Evolutionary conservation across 2,888 invertebrate genomes (phyloP).

Genomic region (Ypsolopha sequella): DNA sequence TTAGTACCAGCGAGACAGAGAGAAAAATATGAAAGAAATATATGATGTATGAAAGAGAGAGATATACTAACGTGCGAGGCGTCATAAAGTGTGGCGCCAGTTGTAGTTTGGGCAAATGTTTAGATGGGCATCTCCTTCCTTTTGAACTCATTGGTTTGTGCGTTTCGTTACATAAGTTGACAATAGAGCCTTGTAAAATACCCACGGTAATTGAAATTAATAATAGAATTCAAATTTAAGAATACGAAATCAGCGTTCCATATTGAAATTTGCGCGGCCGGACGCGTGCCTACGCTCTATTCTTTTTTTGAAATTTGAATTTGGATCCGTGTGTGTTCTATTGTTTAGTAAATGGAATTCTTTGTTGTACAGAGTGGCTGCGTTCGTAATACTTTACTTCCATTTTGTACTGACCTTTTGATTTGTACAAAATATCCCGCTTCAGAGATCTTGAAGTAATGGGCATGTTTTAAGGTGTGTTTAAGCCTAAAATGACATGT

Average conservation of each 20-base stretch:
- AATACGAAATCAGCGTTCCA: conserved; percentile 55
- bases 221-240: conserved; percentile 61
- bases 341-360: conserved; percentile 62
- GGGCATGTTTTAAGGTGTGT: background rate
- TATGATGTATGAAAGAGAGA: too few relatives aligned
- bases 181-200: conserved; percentile 8
- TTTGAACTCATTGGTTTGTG: too few relatives aligned
- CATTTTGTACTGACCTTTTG: conserved; percentile 23
- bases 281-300: conserved; percentile 22
- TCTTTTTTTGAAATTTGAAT: conserved; percentile 50
- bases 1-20: too few relatives aligned
- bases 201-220: conserved; percentile 58
- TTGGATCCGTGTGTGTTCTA: conserved; percentile 63
- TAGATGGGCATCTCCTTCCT: too few relatives aligned
- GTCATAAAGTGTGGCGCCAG: too few relatives aligned
- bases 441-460: background rate
- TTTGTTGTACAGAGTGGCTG: conserved; percentile 37
- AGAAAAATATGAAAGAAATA: too few relatives aligned
- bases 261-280: conserved; percentile 49
- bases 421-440: background rate
- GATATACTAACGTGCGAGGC: too few relatives aligned
- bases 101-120: too few relatives aligned
- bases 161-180: background rate
- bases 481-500: background rate
- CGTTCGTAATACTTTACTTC: conserved; percentile 18